Base-by-base conservation (phyloP, 2,888 invertebrate genomes). In the Eumacrocentrus americanus region DNA sequence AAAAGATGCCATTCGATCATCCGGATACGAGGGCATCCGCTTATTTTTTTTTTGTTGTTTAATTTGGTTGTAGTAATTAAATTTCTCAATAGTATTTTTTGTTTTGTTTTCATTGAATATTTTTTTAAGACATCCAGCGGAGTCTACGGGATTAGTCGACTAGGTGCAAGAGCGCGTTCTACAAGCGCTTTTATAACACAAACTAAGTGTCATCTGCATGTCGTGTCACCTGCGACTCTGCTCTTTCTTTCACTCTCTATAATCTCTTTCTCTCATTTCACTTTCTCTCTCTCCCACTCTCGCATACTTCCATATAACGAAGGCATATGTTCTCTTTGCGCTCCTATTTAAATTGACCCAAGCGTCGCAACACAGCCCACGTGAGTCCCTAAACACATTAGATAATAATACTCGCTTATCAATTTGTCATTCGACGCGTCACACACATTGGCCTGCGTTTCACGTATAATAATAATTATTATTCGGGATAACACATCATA, bases 91-190 rank as follows among this genome's bases (percentile, higher is more conserved):
- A 61, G 57, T 61, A 40, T 35, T 47, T 46, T 40, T 52, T 50
- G 5, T 46, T 42, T 46, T 23, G 18, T 37, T 52, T 47, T 64
- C 62, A 67, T 69, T 69, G 67, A 70, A 68, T 68, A 71, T 70
- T 60, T 60, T 71, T 57, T 72, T 67, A 73, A 74, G 73, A 78
- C 77, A 78, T 74, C 74, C 76, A 77, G 74, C 71, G 70, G 70
- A 70, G 72, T 70, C 72, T 75, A 72, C 74, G 72, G 74, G 71
- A 71, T 72, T 67, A 72, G 66, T 69, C 67, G 71, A 73, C 75
- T 79, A 78, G 70, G 75, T 78, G 74, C 75, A 66, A 74, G 70
- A 73, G 75, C 73, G 73, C 72, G 70, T 71, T 70, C 78, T 78
- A 79, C 72, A 77, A 78, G 77, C 77, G 74, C 75, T 67, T 67